Percentiles rank a stretch among this genome's conserved stretches.
Evolutionary conservation across 2,113 vertebrate species (phyloP).

Genomic region (Heterochromis multidens): DNA sequence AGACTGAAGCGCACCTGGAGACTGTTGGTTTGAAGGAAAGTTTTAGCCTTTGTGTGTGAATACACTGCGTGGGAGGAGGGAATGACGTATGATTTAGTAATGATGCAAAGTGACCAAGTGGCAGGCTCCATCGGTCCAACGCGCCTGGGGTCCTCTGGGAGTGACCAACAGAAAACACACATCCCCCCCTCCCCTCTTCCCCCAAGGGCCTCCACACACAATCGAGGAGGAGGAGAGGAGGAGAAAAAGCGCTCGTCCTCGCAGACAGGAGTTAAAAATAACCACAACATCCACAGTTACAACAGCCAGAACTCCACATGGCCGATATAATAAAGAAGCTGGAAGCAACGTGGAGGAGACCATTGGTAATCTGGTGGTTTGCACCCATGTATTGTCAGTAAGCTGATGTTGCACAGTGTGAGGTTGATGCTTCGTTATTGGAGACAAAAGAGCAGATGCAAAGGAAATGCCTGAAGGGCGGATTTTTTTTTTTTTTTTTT

Average conservation of each 20-base stretch:
- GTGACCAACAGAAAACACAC: constrained; percentile 8
- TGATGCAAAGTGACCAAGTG: constrained; percentile 11
- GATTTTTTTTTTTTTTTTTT: background rate
- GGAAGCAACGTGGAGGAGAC: background rate
- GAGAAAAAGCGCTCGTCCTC: constrained; percentile 31
- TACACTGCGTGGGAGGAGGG: background rate
- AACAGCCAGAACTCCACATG: background rate
- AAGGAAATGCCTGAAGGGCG: background rate
- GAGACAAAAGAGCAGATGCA: background rate
- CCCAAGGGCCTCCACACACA: constrained; percentile 10
- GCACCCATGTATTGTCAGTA: constrained; percentile 9
- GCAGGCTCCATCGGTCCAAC: background rate
- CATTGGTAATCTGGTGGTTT: background rate
- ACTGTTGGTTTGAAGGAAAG: background rate
- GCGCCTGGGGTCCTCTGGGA: constrained; percentile 12
- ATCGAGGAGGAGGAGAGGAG: background rate
- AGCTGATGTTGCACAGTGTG: background rate
- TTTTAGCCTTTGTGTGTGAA: background rate
- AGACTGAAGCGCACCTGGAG: background rate
- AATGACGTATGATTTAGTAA: constrained; percentile 11
- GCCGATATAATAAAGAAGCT: constrained; percentile 27
- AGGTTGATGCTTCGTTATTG: background rate
- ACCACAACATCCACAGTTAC: constrained; percentile 10
- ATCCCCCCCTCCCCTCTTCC: background rate
- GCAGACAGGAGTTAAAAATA: constrained; percentile 61